These are phyloP conservation scores for Ctenodactylus gundi DNA, from an alignment of 2,113 vertebrate species.

Conservation along the genomic window DNA sequence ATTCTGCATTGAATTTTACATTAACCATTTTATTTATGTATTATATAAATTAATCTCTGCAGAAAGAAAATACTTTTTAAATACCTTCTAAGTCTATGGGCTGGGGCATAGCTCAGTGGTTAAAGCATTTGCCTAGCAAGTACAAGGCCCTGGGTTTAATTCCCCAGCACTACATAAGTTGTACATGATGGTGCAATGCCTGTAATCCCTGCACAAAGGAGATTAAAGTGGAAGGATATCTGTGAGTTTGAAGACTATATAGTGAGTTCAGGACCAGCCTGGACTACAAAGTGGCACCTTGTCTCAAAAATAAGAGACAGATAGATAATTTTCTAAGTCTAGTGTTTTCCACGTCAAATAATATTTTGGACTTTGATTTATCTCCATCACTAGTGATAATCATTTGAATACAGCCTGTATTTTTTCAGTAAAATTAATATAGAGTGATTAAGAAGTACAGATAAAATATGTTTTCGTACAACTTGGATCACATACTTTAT, in stretches of 20 bases:
- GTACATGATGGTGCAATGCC: too few relatives aligned
- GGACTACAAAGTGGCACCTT: too few relatives aligned
- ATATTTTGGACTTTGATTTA: background rate
- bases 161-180: too few relatives aligned
- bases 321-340: too few relatives aligned
- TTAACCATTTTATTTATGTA: background rate
- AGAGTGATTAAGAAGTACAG: background rate
- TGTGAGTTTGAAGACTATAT: too few relatives aligned
- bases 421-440: constrained; percentile 45
- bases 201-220: too few relatives aligned
- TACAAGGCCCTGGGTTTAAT: too few relatives aligned
- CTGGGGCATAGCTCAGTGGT: too few relatives aligned
- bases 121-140: too few relatives aligned
- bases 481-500: background rate
- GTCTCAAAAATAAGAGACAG: too few relatives aligned
- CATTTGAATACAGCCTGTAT: background rate
- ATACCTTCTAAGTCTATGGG: background rate
- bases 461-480: constrained; percentile 29
- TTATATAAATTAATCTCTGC: background rate
- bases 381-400: background rate
- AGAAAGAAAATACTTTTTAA: background rate
- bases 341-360: constrained; percentile 24
- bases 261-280: too few relatives aligned
- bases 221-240: too few relatives aligned
- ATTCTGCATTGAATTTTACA: background rate